Evolutionary conservation across 2,797 vertebrate genomes (phyloP).

Genomic region (Ctenochaetus hawaiiensis): DNA sequence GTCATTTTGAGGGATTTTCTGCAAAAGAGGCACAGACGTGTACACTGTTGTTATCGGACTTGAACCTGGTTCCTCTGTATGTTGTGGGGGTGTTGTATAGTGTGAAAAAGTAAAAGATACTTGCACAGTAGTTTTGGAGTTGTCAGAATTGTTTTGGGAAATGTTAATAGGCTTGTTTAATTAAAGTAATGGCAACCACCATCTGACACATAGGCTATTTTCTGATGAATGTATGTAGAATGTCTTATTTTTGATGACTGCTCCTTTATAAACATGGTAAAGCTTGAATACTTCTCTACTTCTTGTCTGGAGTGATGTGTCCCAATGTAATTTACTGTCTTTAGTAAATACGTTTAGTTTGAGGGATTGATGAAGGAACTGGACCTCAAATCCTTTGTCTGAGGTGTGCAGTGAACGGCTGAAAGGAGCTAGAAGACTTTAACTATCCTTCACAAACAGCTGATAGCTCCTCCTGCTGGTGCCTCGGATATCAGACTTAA

Average conservation of each 20-base stretch:
- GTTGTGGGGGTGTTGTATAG: conserved; percentile 43
- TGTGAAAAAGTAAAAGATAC: conserved; percentile 38
- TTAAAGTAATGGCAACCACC: conserved; percentile 57
- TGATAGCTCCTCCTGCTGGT: neutral
- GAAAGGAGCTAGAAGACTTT: conserved; percentile 1
- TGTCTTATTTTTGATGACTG: conserved; percentile 83
- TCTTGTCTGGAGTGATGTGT: conserved; percentile 45
- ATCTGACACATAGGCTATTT: conserved; percentile 74
- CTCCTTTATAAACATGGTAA: conserved; percentile 80
- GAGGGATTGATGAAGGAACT: neutral
- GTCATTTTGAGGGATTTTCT: conserved; percentile 33
- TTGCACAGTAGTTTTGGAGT: conserved; percentile 58
- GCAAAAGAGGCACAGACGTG: conserved; percentile 35
- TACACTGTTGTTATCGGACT: conserved; percentile 38
- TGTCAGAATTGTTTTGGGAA: conserved; percentile 52
- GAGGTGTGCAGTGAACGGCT: conserved; percentile 2
- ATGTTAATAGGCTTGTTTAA: conserved; percentile 62
- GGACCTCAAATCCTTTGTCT: neutral
- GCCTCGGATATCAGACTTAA: neutral
- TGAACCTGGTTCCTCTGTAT: neutral
- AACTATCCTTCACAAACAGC: neutral
- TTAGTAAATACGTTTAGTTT: neutral
- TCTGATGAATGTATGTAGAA: conserved; percentile 79
- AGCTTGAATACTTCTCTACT: conserved; percentile 55
- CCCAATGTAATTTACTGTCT: conserved; percentile 22